Percentiles rank a stretch among this genome's conserved stretches.
phyloP scores from a whole-genome alignment of 1,140 invertebrate species.

The Papilio polyxenes region DNA sequence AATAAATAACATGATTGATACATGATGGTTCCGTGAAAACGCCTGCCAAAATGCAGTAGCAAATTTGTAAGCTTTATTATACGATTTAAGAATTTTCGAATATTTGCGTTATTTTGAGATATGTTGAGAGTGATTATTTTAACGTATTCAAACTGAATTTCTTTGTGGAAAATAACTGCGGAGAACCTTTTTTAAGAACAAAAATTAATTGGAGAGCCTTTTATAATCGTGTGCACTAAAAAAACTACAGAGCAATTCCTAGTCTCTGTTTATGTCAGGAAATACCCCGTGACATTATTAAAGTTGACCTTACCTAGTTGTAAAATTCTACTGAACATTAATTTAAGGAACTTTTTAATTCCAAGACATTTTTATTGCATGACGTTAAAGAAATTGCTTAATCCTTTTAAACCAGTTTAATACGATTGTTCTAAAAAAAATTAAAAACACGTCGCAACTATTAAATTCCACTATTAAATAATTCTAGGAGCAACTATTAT shows the following conservation, averaged over 20 bases:
- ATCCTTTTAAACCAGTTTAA: no score
- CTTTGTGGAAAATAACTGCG: neutral
- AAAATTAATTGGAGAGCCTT: neutral
- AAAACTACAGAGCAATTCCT: neutral
- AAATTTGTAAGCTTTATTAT: neutral
- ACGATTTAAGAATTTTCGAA: no score
- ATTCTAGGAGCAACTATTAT: no score
- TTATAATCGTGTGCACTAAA: neutral
- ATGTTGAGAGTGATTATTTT: neutral
- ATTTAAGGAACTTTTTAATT: neutral
- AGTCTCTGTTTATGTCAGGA: neutral
- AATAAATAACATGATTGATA: no score
- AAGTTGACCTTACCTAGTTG: neutral
- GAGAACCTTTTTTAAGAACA: neutral
- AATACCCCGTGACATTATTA: neutral
- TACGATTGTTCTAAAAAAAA: no score
- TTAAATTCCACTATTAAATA: no score
- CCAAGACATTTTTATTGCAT: no score
- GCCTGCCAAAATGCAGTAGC: neutral
- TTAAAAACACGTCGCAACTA: no score
- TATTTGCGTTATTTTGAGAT: neutral
- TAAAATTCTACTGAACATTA: slow-evolving; percentile 5
- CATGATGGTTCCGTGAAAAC: neutral
- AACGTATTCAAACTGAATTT: neutral
- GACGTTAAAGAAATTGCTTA: no score